Evolutionary conservation across 2,797 vertebrate species (phyloP).

Genomic region (Chloroceryle amazona): DNA sequence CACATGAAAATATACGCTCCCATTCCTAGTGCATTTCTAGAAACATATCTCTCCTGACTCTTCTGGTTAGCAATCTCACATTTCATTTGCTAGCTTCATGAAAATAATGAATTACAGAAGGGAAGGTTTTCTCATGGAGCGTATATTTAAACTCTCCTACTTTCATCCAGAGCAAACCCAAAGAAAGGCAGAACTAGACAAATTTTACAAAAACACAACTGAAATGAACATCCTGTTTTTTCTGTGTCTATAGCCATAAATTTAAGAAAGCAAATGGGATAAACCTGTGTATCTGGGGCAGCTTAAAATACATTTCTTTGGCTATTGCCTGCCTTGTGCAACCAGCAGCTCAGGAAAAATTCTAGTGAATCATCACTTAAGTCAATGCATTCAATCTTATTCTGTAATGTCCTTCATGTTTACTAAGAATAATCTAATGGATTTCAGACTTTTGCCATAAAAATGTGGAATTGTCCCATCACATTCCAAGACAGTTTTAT

Average conservation of each 20-base stretch:
- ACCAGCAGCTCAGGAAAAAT: background rate
- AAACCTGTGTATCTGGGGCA: background rate
- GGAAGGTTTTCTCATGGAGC: background rate
- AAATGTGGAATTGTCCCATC: background rate
- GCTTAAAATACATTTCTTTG: background rate
- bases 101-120: background rate
- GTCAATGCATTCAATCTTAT: background rate
- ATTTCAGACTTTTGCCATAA: background rate
- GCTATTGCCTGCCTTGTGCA: background rate
- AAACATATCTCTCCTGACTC: background rate
- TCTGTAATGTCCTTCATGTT: background rate
- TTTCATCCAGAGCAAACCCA: background rate
- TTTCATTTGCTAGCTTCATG: background rate
- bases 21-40: background rate
- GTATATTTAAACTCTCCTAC: background rate
- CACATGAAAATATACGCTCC: background rate
- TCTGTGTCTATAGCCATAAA: background rate
- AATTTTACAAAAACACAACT: background rate
- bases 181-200: background rate
- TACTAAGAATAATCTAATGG: background rate
- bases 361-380: background rate
- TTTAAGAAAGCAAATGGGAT: background rate
- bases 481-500: background rate
- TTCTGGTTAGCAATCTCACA: background rate
- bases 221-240: background rate